Evolutionary conservation across 2,888 invertebrate genomes (phyloP).

Genomic region (Pimpla rufipes): DNA sequence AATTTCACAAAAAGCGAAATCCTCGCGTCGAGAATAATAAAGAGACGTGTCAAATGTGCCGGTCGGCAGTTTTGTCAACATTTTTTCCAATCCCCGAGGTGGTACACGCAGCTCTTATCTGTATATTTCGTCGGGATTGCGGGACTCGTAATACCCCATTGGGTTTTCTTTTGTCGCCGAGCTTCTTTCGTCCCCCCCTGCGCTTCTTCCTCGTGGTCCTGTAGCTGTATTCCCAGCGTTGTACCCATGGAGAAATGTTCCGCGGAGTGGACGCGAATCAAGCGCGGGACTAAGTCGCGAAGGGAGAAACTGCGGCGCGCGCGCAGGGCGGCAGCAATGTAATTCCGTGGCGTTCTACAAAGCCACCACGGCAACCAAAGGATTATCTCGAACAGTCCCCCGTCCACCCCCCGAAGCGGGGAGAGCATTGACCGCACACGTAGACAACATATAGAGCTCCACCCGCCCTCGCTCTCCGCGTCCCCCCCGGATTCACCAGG

Average conservation of each 20-base stretch:
- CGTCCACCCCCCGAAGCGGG: conserved; percentile 32
- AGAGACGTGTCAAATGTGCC: background rate
- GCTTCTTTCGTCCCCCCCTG: conserved; percentile 27
- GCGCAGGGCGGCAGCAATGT: conserved; percentile 25
- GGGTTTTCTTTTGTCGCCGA: conserved; percentile 42
- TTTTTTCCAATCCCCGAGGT: conserved; percentile 18
- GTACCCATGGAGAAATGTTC: conserved; percentile 35
- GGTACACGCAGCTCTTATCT: background rate
- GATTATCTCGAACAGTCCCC: conserved; percentile 58
- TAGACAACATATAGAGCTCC: conserved; percentile 23
- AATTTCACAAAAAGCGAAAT: background rate
- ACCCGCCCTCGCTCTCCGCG: background rate
- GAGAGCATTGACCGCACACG: conserved; percentile 45
- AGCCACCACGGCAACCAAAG: conserved; percentile 58
- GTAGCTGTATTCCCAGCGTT: conserved; percentile 11
- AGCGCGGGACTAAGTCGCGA: conserved; percentile 31
- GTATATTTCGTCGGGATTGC: conserved; percentile 38
- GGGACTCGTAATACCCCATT: conserved; percentile 16
- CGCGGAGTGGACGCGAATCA: conserved; percentile 40
- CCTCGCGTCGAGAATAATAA: background rate
- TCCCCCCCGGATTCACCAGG: conserved; percentile 7
- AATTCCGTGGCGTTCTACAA: conserved; percentile 59
- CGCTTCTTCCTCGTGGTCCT: background rate
- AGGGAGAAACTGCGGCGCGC: conserved; percentile 14
- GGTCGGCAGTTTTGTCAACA: conserved; percentile 22